Percentiles rank a stretch among this genome's conserved stretches.
Conservation (phyloP, 2,797 vertebrate species). For the Sebastes reedi region DNA sequence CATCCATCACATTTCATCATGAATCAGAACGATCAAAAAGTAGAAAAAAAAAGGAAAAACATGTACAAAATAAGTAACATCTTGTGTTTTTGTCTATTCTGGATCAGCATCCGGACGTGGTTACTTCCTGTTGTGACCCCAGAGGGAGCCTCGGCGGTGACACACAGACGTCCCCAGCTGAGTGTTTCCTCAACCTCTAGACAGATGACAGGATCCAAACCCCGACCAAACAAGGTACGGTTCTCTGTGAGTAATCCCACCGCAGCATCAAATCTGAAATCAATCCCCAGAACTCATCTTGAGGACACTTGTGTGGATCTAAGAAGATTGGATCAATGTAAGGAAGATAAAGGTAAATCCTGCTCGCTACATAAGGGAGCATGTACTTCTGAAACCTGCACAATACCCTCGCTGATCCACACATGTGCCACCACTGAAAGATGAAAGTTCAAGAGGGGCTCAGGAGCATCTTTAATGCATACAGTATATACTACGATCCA, state of each 20-base stretch:
- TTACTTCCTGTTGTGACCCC: constrained; percentile 54
- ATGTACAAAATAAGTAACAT: constrained; percentile 42
- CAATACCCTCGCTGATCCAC: constrained; percentile 54
- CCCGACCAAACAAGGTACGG: constrained; percentile 49
- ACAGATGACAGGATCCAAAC: constrained; percentile 31
- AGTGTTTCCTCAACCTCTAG: constrained; percentile 40
- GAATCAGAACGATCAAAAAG: constrained; percentile 46
- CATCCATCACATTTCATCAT: constrained; percentile 55
- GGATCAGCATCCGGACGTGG: constrained; percentile 49
- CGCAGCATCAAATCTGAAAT: constrained; percentile 54
- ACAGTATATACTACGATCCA: background rate
- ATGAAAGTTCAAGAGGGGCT: constrained; percentile 46
- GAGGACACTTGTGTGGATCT: constrained; percentile 48
- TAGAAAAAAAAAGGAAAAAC: constrained; percentile 23
- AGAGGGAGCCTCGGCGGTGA: constrained; percentile 27
- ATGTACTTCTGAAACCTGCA: constrained; percentile 55
- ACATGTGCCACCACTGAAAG: constrained; percentile 23
- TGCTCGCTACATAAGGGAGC: constrained; percentile 23
- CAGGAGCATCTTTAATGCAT: background rate
- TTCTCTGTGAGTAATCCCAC: constrained; percentile 18
- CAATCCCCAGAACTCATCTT: constrained; percentile 49
- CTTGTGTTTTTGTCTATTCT: constrained; percentile 16
- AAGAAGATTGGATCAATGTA: constrained; percentile 49
- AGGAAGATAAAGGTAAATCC: constrained; percentile 53
- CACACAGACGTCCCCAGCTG: background rate